Percentiles rank a stretch among this genome's conserved stretches.
These are phyloP conservation scores for Lemur catta DNA, from an alignment of 2,797 vertebrate genomes.

Conservation along the genomic window DNA sequence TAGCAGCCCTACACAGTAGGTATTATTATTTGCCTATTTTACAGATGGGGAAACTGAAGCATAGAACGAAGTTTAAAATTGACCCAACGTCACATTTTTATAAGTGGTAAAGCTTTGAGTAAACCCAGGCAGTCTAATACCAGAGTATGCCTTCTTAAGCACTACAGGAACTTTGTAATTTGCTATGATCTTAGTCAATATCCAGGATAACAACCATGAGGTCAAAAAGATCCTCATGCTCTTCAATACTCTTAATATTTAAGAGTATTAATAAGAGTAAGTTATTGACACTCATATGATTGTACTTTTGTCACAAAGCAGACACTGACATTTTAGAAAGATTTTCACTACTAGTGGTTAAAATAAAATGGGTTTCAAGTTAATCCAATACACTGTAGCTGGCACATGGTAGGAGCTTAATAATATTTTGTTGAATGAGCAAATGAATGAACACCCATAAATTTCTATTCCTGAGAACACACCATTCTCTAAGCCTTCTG, in stretches of 20 bases:
- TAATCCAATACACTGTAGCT: neutral
- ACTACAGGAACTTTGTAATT: neutral
- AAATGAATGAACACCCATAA: neutral
- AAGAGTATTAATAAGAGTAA: too few relatives aligned
- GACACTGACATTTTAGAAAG: neutral
- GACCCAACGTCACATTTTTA: neutral
- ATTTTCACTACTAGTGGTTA: neutral
- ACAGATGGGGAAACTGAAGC: neutral
- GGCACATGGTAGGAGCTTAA: neutral
- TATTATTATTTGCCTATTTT: constrained; percentile 14
- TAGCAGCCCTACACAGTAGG: neutral
- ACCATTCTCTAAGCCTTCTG: neutral
- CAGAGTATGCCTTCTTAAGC: neutral
- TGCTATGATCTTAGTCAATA: neutral
- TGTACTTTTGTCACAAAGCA: constrained; percentile 23
- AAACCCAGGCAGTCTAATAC: neutral
- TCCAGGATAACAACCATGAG: neutral
- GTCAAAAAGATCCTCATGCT: neutral
- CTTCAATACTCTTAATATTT: neutral
- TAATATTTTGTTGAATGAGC: neutral
- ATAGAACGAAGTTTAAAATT: neutral
- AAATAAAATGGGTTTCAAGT: constrained; percentile 32
- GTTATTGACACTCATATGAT: neutral
- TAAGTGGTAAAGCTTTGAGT: neutral
- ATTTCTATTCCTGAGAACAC: neutral